These are phyloP conservation scores for Neoascia interrupta DNA, from an alignment of 2,888 invertebrate species.

Conservation along the genomic window DNA sequence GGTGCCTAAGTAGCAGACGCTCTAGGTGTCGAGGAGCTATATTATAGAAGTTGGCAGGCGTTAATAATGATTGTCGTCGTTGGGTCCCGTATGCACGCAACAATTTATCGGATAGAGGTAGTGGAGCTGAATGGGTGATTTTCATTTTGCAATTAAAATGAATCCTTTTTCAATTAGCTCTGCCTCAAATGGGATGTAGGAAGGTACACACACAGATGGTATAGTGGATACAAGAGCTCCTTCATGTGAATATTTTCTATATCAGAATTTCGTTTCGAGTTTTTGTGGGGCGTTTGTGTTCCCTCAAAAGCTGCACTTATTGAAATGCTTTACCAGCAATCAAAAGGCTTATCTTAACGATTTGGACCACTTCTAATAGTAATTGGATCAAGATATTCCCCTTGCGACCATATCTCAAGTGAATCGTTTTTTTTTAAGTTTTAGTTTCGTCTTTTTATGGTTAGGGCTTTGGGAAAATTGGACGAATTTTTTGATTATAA, in stretches of 20 bases:
- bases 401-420: conserved; percentile 39
- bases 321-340: conserved; percentile 28
- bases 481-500: conserved; percentile 8
- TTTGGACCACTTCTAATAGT: conserved; percentile 57
- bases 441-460: conserved; percentile 26
- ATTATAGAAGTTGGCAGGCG: conserved; percentile 25
- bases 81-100: conserved; percentile 9
- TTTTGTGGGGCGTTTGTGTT: conserved; percentile 17
- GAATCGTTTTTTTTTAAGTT: conserved; percentile 30
- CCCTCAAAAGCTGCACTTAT: background rate
- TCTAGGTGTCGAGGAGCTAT: conserved; percentile 37
- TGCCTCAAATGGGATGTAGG: background rate
- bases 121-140: conserved; percentile 1
- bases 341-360: conserved; percentile 51
- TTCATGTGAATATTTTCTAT: background rate
- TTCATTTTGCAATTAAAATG: conserved; percentile 25
- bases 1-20: conserved; percentile 13
- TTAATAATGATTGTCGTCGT: conserved; percentile 46
- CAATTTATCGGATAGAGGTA: conserved; percentile 38
- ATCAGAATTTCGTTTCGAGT: background rate
- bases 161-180: conserved; percentile 22
- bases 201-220: background rate
- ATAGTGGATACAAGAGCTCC: background rate
- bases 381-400: conserved; percentile 41
- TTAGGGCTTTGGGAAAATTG: conserved; percentile 16